Conservation (phyloP, 2,113 vertebrate genomes). For the Oreochromis aureus region DNA sequence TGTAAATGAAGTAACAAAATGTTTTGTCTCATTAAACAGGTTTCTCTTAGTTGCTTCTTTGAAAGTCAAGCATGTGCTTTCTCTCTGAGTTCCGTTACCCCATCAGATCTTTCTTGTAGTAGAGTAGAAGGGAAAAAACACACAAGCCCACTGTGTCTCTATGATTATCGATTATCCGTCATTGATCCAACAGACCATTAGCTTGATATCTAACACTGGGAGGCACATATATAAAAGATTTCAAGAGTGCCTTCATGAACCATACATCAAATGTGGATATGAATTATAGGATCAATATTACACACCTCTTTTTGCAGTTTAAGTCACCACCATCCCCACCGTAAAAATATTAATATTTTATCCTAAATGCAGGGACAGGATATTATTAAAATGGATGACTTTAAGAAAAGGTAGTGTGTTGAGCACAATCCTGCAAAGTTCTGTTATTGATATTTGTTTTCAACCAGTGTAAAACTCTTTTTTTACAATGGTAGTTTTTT, state of each 20-base stretch:
- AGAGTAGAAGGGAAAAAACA: not conserved
- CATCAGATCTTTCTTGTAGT: not conserved
- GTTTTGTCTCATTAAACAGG: conserved; percentile 8
- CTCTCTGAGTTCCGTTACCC: not conserved
- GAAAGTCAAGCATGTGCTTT: not conserved
- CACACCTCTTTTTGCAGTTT: not conserved
- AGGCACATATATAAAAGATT: conserved; percentile 1
- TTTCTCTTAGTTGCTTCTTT: conserved; percentile 4
- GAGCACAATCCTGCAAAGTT: not conserved
- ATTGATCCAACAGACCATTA: conserved; percentile 44
- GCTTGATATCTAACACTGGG: not conserved
- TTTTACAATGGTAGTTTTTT: not conserved
- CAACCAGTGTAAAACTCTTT: not conserved
- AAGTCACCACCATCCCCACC: not conserved
- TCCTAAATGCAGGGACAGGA: not conserved
- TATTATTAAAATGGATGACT: not conserved
- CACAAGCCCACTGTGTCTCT: not conserved
- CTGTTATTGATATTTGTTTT: not conserved
- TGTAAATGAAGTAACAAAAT: not conserved
- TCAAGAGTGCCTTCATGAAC: conserved; percentile 23
- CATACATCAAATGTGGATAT: conserved; percentile 35
- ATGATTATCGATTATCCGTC: conserved; percentile 21
- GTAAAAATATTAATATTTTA: not conserved
- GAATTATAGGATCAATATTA: conserved; percentile 36
- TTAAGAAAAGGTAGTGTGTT: not conserved